These are phyloP conservation scores for Terebella lapidaria DNA, from an alignment of 2,888 invertebrate species.

Conservation along the genomic window DNA sequence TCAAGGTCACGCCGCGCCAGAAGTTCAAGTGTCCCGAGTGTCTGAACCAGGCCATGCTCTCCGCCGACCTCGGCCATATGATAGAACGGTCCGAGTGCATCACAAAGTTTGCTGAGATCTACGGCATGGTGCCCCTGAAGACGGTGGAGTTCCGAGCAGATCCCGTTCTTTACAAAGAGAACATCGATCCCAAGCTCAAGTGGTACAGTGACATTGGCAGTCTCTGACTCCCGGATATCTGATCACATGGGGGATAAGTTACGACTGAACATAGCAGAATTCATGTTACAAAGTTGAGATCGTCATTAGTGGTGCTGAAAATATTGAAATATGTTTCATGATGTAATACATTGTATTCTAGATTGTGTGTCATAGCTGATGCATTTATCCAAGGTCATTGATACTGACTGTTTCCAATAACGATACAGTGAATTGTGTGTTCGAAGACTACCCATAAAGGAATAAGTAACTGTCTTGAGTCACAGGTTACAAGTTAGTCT, in stretches of 20 bases:
- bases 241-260: neutral
- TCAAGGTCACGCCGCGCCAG: slow-evolving; percentile 78
- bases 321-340: too few species aligned
- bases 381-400: too few species aligned
- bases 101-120: slow-evolving; percentile 71
- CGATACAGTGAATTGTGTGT: too few species aligned
- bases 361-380: too few species aligned
- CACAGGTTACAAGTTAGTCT: too few species aligned
- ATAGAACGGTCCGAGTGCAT: slow-evolving; percentile 83
- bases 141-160: slow-evolving; percentile 91
- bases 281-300: too few species aligned
- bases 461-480: too few species aligned
- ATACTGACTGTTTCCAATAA: too few species aligned
- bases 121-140: slow-evolving; percentile 80
- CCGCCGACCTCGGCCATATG: slow-evolving; percentile 85
- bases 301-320: too few species aligned
- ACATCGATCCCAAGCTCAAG: slow-evolving; percentile 54
- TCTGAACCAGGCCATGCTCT: slow-evolving; percentile 87
- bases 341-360: too few species aligned
- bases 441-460: too few species aligned
- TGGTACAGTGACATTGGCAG: slow-evolving; percentile 16
- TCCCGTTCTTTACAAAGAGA: slow-evolving; percentile 74
- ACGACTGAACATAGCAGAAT: neutral
- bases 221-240: neutral
- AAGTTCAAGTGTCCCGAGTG: slow-evolving; percentile 97